Base-by-base conservation (phyloP, 92 coral and sea anemone genomes). In the Umimayanthus chanpuru region DNA sequence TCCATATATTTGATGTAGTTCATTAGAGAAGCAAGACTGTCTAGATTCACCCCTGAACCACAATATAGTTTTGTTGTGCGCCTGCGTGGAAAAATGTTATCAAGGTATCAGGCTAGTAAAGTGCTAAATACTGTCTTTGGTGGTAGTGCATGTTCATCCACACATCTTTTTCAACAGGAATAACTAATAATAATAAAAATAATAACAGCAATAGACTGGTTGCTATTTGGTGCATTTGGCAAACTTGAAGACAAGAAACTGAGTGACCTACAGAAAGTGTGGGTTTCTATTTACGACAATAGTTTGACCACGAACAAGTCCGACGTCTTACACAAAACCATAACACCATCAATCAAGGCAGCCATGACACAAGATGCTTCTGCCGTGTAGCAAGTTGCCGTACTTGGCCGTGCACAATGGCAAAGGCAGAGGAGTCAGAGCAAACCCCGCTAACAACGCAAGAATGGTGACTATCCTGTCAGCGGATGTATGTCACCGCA, bases 261-360 rank as follows among this genome's bases (percentile, higher is more conserved):
- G 64, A 80, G 25, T 1, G 39, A 16, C 16, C 74, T 88, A 15
- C 75, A 88, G 21, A 78, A 80, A n/a, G 90, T 86, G 1, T 90
- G 81, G 81, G 90, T 90, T 36, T 68, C 58, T 11, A 26, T 90
- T 2, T 90, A 90, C 68, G 90, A 43, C n/a, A 81, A 83, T 53
- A 50, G 40, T 16, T 29, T 89, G 72, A 49, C 88, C 1, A 87
- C 15, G 93, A 90, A 12, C 88, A 90, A 49, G 40, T 90, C 10
- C 26, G 61, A 15, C 85, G 85, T n/a, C 58, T 90, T 36, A 88
- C 93, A 5, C 56, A 53, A 6, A 21, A 23, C 9, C 86, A 87
- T 21, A 87, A 87, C 44, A 32, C 39, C 0, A 30, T 87, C 25
- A 86, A 65, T 49, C 56, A 77, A 23, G 89, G 89, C 4, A 87